A percentile compares a stretch with the other conserved stretches of the same genome.
Evolutionary conservation across 2,113 vertebrate genomes (phyloP).

Genomic region (Ciconia stormi): DNA sequence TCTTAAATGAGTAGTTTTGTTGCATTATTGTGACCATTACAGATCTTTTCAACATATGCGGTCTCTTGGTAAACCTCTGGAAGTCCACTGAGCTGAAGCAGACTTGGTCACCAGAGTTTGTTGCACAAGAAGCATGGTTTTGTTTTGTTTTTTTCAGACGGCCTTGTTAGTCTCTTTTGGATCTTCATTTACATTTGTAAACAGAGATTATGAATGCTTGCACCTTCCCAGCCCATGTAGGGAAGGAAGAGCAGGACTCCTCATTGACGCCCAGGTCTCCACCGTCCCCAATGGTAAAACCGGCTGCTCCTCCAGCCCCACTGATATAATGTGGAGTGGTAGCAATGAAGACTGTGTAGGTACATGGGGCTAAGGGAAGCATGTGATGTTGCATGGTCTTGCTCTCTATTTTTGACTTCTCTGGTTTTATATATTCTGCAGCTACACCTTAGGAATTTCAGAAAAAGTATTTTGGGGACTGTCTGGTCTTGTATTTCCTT

Average conservation of each 20-base stretch:
- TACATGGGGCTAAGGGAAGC: not conserved
- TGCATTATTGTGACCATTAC: not conserved
- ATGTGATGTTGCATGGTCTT: not conserved
- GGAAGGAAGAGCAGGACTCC: not conserved
- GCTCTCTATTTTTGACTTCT: not conserved
- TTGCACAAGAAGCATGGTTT: not conserved
- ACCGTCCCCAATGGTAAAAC: not conserved
- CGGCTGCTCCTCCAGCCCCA: not conserved
- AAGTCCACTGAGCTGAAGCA: not conserved
- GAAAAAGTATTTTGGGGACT: not conserved
- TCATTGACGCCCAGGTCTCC: not conserved
- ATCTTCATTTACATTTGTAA: not conserved
- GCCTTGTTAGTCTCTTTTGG: not conserved
- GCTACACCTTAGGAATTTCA: not conserved
- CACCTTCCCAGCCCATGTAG: not conserved
- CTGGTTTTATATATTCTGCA: not conserved
- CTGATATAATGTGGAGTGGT: not conserved
- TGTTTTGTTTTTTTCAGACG: not conserved
- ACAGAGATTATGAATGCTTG: not conserved
- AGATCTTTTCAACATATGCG: fast-evolving
- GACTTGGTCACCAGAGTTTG: not conserved
- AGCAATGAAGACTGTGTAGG: not conserved
- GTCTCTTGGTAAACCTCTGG: not conserved
- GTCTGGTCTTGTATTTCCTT: not conserved
- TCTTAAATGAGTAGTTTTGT: not conserved